Evolutionary conservation across 1,140 invertebrate genomes (phyloP), one percentile per base, ranked within the genome.

Genomic region (Papilio helenus): DNA sequence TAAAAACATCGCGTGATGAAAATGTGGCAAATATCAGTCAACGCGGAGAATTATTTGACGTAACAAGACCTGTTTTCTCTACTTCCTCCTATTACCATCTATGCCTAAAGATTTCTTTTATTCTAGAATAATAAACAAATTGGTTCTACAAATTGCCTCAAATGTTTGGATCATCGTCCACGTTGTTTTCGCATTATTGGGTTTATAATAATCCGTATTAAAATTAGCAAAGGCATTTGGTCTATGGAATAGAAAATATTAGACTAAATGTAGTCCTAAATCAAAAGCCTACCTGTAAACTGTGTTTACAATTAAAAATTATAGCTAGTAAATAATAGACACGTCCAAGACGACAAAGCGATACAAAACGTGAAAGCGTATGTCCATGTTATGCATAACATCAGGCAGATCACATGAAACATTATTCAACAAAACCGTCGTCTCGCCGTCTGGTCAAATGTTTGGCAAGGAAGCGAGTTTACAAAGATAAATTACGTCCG

Each of bases 401-500:
- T 23, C 26, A 23, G 65, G 34, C 16, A 71, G 44, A 65, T 74
- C 42, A 44, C 72, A 73, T 46, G 42, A 1, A 73, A 29, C 49
- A 72, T 61, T 46, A 18, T 26, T 20, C 8, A 16, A 58, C 58
- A 80, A 77, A 80, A 80, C 51, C 23, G 29, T 72, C 34, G 79
- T 51, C 51, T 65, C 61, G 51, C 20, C 79, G 61, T 77, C 79
- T 74, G 42, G 76, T 23, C 20, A 76, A 34, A 68, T 72, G 74
- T 80, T 80, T 77, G 74, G 73, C 79, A 77, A 80, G 71, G 76
- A 51, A 77, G 79, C 79, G 68, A 29, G 61, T 80, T 72, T 39
- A 72, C 42, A 65, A 39, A 80, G 72, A 78, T 79, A 79, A 80
- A 81, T 76, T 77, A 79, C 77, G 65, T 79, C 44, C 77, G 44